Evolutionary conservation across 2,113 vertebrate genomes (phyloP).

Genomic region (Falco punctatus): DNA sequence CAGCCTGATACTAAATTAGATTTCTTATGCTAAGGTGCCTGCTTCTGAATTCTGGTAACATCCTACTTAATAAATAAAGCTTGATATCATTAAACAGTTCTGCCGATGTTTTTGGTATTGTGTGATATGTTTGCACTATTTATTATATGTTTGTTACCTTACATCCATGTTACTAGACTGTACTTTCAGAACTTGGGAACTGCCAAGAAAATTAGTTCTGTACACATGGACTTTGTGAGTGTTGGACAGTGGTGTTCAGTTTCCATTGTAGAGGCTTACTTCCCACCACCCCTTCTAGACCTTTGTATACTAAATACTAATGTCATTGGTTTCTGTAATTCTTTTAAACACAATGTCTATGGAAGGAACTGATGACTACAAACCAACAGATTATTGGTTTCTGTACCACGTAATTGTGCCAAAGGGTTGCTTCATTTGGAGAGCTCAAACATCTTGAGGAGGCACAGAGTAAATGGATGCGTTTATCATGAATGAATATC

Average conservation of each 20-base stretch:
- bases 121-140: not conserved
- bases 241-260: not conserved
- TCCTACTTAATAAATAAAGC: not conserved
- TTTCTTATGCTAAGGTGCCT: not conserved
- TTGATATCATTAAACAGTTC: not conserved
- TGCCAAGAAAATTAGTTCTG: not conserved
- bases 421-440: not conserved
- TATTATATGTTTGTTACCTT: not conserved
- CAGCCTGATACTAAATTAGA: not conserved
- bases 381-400: not conserved
- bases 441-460: not conserved
- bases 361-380: not conserved
- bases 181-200: not conserved
- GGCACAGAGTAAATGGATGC: not conserved
- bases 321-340: not conserved
- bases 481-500: not conserved
- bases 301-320: not conserved
- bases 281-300: not conserved
- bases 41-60: not conserved
- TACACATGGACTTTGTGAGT: fast-evolving
- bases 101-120: not conserved
- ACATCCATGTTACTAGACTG: not conserved
- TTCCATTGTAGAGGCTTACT: not conserved
- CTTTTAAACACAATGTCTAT: not conserved
- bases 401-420: not conserved